A percentile compares a stretch with the other conserved stretches of the same genome.
phyloP scores from a whole-genome alignment of 2,888 invertebrate genomes.

The Stramonita haemastoma region DNA sequence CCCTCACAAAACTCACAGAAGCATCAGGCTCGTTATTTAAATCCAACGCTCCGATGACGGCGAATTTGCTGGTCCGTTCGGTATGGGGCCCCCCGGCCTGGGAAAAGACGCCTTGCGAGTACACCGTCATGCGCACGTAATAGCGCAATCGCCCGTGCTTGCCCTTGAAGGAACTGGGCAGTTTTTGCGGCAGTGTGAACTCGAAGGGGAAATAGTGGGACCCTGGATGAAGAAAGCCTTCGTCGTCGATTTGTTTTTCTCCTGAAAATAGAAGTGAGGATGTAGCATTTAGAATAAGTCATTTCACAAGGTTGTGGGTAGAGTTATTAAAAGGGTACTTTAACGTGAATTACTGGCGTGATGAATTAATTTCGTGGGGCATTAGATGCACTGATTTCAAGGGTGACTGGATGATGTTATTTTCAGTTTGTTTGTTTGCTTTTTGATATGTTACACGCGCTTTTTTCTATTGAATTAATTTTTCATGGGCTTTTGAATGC shows the following conservation, averaged over 20 bases:
- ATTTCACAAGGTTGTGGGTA: no score
- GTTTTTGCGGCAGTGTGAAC: constrained; percentile 66
- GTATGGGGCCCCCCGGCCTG: constrained; percentile 67
- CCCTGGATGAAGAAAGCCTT: constrained; percentile 69
- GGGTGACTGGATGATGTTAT: no score
- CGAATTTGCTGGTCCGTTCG: constrained; percentile 71
- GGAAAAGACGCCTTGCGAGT: constrained; percentile 67
- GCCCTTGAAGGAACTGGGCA: constrained; percentile 72
- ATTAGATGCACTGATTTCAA: no score
- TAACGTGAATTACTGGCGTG: no score
- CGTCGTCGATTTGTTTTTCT: constrained; percentile 68
- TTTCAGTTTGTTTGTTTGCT: no score
- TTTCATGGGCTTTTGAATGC: no score
- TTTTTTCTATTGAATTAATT: no score
- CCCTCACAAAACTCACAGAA: constrained; percentile 53
- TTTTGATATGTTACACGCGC: no score
- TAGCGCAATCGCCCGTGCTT: constrained; percentile 71
- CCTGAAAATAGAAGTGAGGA: constrained; percentile 51
- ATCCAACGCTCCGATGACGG: constrained; percentile 68
- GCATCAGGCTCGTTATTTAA: constrained; percentile 71
- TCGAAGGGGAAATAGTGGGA: constrained; percentile 74
- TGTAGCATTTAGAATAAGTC: no score
- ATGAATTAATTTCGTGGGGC: no score
- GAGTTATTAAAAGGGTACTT: no score
- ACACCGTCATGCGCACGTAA: constrained; percentile 69